phyloP scores from a whole-genome alignment of 2,888 invertebrate genomes.

The Cephus runcator region DNA sequence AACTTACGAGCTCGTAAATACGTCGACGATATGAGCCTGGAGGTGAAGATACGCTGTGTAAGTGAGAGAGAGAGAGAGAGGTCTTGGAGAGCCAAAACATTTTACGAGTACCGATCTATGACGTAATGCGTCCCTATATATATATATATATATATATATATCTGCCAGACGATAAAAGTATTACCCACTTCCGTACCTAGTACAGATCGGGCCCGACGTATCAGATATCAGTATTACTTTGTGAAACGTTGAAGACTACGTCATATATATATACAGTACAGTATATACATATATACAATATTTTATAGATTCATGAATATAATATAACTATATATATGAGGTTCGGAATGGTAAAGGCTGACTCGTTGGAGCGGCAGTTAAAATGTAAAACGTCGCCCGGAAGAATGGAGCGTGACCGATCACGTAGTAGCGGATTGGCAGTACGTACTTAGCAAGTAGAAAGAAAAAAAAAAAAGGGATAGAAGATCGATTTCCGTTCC shows the following conservation, averaged over 20 bases:
- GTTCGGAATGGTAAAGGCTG: neutral
- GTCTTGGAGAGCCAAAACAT: conserved; percentile 40
- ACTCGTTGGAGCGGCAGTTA: neutral
- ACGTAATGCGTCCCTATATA: conserved; percentile 33
- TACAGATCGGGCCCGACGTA: conserved; percentile 18
- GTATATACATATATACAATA: neutral
- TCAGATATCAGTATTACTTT: conserved; percentile 27
- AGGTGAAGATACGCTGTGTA: conserved; percentile 43
- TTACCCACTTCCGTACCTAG: conserved; percentile 26
- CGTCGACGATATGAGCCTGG: conserved; percentile 53
- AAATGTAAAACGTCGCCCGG: neutral
- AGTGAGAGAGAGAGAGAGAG: conserved; percentile 29
- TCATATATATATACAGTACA: too few relatives aligned
- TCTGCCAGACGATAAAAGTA: conserved; percentile 24
- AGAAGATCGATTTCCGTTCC: neutral
- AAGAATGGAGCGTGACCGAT: neutral
- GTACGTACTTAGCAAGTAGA: neutral
- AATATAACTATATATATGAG: neutral
- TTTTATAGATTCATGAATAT: neutral
- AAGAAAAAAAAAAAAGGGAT: neutral
- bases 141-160: neutral
- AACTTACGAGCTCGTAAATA: conserved; percentile 59
- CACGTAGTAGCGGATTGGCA: neutral
- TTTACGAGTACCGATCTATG: conserved; percentile 49
- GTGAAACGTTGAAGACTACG: conserved; percentile 22